phyloP scores from a whole-genome alignment of 1,140 invertebrate species.

The Penaeus indicus region DNA sequence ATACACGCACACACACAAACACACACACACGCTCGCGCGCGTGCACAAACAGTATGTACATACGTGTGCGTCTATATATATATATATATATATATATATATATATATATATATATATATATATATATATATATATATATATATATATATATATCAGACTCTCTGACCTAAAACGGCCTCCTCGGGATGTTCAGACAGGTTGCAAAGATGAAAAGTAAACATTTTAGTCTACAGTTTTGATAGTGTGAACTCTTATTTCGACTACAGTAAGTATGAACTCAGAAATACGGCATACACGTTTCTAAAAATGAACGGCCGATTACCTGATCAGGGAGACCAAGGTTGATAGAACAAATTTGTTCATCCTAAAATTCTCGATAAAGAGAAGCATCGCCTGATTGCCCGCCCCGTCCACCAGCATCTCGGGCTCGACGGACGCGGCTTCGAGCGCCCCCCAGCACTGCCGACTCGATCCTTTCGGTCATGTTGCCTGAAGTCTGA shows the following conservation, averaged over 20 bases:
- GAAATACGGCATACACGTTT: background rate
- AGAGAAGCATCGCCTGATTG: conserved; percentile 24
- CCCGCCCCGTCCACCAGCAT: conserved; percentile 25
- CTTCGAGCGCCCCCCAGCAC: conserved; percentile 2
- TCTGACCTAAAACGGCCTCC: conserved; percentile 41
- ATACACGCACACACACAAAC: too few relatives aligned
- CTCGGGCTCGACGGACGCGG: background rate
- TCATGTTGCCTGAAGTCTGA: too few relatives aligned
- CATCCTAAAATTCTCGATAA: conserved; percentile 23
- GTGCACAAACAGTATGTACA: too few relatives aligned
- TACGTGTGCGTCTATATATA: too few relatives aligned
- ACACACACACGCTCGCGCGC: too few relatives aligned
- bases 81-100: too few relatives aligned
- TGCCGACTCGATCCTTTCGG: background rate
- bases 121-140: too few relatives aligned
- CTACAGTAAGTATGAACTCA: background rate
- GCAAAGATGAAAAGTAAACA: conserved; percentile 23
- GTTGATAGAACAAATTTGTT: conserved; percentile 1
- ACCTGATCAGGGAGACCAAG: background rate
- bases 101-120: too few relatives aligned
- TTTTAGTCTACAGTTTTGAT: background rate
- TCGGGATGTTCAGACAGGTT: conserved; percentile 43
- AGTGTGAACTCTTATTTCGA: background rate
- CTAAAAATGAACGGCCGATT: background rate
- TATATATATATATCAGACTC: background rate